A percentile compares a stretch with the other conserved stretches of the same genome.
Conservation (phyloP, 2,113 vertebrate species). For the Herpailurus yagouaroundi region DNA sequence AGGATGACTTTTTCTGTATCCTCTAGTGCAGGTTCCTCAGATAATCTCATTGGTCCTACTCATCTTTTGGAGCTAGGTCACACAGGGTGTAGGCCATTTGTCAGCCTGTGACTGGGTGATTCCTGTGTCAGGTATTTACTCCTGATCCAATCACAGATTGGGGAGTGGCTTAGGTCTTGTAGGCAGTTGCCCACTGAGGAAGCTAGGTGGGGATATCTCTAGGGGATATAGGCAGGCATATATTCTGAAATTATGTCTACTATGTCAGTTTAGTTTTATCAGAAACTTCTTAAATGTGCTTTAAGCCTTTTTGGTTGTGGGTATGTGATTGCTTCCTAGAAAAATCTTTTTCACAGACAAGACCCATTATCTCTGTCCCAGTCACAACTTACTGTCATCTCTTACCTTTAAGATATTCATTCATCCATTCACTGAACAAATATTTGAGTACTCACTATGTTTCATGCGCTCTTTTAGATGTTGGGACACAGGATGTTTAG, state of each 20-base stretch:
- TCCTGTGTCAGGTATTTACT: background rate
- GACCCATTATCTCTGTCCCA: background rate
- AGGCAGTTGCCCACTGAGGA: background rate
- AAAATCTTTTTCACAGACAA: background rate
- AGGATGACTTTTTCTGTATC: background rate
- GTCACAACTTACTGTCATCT: background rate
- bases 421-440: background rate
- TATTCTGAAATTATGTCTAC: slow-evolving; percentile 25
- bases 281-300: background rate
- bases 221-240: background rate
- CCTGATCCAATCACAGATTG: background rate
- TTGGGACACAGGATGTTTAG: background rate
- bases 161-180: background rate
- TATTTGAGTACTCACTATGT: background rate
- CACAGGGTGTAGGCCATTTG: background rate
- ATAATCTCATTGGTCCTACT: background rate
- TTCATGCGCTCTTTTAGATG: background rate
- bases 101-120: background rate
- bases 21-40: background rate
- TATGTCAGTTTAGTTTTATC: background rate
- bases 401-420: slow-evolving; percentile 10
- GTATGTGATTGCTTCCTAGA: background rate
- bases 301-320: slow-evolving; percentile 30
- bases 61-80: background rate
- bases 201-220: background rate